Conservation (phyloP, 1,140 invertebrate genomes). For the Agrypnia vestita region DNA sequence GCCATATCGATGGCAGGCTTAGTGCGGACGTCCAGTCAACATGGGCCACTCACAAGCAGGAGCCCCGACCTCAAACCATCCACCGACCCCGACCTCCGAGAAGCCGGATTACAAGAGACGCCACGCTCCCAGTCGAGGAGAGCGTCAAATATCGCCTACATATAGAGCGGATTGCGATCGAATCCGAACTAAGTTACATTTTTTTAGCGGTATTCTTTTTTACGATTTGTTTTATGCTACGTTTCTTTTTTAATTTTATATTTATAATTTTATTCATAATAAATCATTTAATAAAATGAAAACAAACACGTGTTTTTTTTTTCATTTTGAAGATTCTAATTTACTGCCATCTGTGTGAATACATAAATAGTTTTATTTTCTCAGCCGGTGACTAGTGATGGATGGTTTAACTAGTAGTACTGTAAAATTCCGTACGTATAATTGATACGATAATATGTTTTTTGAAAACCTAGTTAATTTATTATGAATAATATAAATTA, state of each 20-base stretch:
- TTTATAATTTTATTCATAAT: no score
- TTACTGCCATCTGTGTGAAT: no score
- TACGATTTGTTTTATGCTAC: not conserved
- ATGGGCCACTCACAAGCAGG: conserved; percentile 79
- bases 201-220: conserved; percentile 33
- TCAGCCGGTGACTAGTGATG: no score
- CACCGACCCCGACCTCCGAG: conserved; percentile 88
- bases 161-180: not conserved
- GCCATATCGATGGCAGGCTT: conserved; percentile 96
- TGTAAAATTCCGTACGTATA: no score
- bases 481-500: no score
- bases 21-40: conserved; percentile 90
- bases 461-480: no score
- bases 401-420: no score
- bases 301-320: no score
- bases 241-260: not conserved
- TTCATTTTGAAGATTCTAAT: no score
- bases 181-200: not conserved
- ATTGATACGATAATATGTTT: no score
- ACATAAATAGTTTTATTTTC: no score
- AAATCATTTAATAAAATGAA: no score
- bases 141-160: conserved; percentile 21
- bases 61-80: conserved; percentile 93
- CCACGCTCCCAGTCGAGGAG: conserved; percentile 85
- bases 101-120: conserved; percentile 95